Evolutionary conservation across 2,888 invertebrate genomes (phyloP), one percentile per base, ranked within the genome.

Genomic region (Tuta absoluta): DNA sequence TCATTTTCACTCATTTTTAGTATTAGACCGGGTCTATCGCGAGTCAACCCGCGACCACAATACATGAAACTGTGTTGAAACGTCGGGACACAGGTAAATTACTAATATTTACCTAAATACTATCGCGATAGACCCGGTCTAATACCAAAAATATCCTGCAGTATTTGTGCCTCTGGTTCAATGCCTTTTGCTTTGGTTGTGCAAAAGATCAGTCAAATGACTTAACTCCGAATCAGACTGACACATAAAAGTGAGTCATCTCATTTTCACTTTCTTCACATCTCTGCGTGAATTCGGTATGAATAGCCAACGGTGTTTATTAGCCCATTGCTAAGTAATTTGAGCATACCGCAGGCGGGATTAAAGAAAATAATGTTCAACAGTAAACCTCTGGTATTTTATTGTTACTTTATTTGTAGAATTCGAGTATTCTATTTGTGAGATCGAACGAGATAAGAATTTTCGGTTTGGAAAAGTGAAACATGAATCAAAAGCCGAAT

Each of bases 301-400:
- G 76, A 76, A 74, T 71, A 72, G 72, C 67, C 63, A 71, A 7
- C 66, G 66, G 72, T 74, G 74, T 79, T 81, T 79, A 81, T 80
- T 80, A 78, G 74, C 71, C 74, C 70, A 79, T 81, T 73, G 77
- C 72, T 72, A 74, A 76, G 83, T 83, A 83, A 85, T 82, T 78
- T 75, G 82, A 85, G 77, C 69, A 72, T 73, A 24, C 41, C 41
- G 49, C 17, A 33, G 28, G 17, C 48, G 11, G 61, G 49, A 61
- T 61, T 49, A 61, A 33, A 49, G 23, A 33, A 51, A 24, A 61
- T 49, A 61, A 49, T 61, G 63, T 64, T 63, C 24, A 23, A 21
- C 53, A 62, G 59, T 56, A 33, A 21, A 37, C 49, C 38, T 33
- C 53, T 24, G 37, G 61, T n/a, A 49, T 33, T 37, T 37, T 37